Base-by-base conservation (phyloP, 2,888 invertebrate genomes). In the Itoplectis maculator region DNA sequence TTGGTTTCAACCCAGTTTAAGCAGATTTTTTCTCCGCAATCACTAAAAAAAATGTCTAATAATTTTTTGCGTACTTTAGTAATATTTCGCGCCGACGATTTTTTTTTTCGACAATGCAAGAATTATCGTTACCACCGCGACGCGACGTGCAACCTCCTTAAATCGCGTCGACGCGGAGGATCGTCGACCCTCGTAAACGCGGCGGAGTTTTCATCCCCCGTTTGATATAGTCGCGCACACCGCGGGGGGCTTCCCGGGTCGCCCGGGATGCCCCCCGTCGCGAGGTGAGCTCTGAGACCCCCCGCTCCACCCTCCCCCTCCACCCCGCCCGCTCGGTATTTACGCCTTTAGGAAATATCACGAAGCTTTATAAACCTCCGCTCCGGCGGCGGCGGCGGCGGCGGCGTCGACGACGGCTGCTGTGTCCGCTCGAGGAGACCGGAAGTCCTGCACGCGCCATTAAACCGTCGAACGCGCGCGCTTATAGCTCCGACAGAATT, bases 281-380 rank as follows among this genome's bases (percentile, higher is more conserved):
- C 72, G 79, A 85, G 84, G 83, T 86, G 83, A 82, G 83, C 85
- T 89, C 89, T 89, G 87, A 91, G 88, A 88, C 86, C 84, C 88
- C 87, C 88, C n/a, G n/a, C n/a, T n/a, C n/a, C n/a, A n/a, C n/a
- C n/a, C n/a, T n/a, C n/a, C n/a, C n/a, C n/a, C n/a, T n/a, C n/a
- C n/a, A n/a, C n/a, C n/a, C n/a, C n/a, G n/a, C n/a, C n/a, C n/a
- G n/a, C 86, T 84, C 29, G 29, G 88, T 90, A 89, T 91, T 91
- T 91, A 92, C 92, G 91, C 88, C 91, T 88, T 90, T 88, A 91
- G 91, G 91, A 91, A 91, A 91, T 89, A 91, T 91, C 91, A 87
- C 88, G 45, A 84, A 86, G 83, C 79, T 86, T 84, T 87, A 86
- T 85, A 86, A 87, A 87, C 85, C 87, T 84, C 77, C 79, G 77